Evolutionary conservation across 2,113 vertebrate species (phyloP), one percentile per base, ranked within the genome.

Genomic region (Tretioscincus oriximinensis): DNA sequence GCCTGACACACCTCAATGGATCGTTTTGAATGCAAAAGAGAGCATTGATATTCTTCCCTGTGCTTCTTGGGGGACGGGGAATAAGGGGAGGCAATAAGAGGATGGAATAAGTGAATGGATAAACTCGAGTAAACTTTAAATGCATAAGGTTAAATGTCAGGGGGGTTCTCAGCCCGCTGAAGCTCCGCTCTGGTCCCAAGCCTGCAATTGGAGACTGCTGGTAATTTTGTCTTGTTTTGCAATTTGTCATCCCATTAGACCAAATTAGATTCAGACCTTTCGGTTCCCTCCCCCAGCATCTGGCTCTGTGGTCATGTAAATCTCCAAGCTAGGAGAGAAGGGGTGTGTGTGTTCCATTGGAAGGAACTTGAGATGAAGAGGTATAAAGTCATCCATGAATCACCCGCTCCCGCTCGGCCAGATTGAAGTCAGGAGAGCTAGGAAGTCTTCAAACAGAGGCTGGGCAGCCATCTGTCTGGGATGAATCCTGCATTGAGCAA

Each of bases 171-270:
- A 77, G 41, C 41, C 58, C 21, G 11, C 26, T 24, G 45, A 47
- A 20, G 28, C 74, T 65, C 35, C 7, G 63, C 61, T 5, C n/a
- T 20, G 49, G 45, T 66, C 75, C 49, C 35, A 20, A 49, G 54
- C 28, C 61, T 77, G 75, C 65, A 65, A 65, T 26, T 66, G 47
- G 45, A 77, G 63, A 47, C 41, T 29, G 63, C 41, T 77, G 75
- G 75, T 60, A 77, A 77, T 77, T 66, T 66, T 49, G 75, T 66
- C 75, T 77, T 49, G 75, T 66, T 77, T 77, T 65, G 61, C 75
- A 77, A 77, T 77, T 77, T 77, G 75, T 77, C 75, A 77, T 77
- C 75, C 75, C 41, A 77, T 77, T 77, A 77, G 61, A 29, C 75
- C 61, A 77, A 77, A 77, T 77, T 77, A 66, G 75, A 77, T 65